Evolutionary conservation across 2,113 vertebrate genomes (phyloP).

Genomic region (Nibea coibor): DNA sequence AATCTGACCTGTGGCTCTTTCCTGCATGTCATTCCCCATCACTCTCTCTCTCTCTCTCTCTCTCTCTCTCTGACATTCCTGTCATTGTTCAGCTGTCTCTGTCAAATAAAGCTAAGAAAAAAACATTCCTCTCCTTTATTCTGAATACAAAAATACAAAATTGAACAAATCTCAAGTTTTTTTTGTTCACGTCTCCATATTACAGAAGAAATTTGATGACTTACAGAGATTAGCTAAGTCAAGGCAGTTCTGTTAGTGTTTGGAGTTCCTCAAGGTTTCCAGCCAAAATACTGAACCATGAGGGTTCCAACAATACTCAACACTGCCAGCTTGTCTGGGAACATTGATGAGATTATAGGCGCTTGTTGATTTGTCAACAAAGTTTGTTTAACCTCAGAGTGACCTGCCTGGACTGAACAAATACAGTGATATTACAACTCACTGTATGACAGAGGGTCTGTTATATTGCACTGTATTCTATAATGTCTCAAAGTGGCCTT

Average conservation of each 20-base stretch:
- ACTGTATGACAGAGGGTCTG: not conserved
- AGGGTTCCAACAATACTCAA: conserved; percentile 40
- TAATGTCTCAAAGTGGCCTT: not conserved
- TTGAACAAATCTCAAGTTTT: not conserved
- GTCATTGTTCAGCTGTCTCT: too few species aligned
- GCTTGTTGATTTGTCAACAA: conserved; percentile 38
- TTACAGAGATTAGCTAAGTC: not conserved
- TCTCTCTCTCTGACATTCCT: too few species aligned
- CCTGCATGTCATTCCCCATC: too few species aligned
- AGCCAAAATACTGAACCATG: conserved; percentile 33
- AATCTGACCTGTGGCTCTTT: too few species aligned
- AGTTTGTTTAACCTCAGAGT: conserved; percentile 24
- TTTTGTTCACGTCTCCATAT: not conserved
- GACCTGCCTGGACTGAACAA: not conserved
- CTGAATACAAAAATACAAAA: not conserved
- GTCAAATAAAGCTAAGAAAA: too few species aligned
- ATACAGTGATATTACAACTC: not conserved
- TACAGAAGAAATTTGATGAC: not conserved
- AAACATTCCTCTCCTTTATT: too few species aligned
- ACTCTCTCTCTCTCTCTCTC: too few species aligned
- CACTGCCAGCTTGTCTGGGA: conserved; percentile 6
- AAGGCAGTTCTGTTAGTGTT: not conserved
- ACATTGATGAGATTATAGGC: not conserved
- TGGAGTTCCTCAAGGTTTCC: conserved; percentile 8
- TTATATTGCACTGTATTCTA: too few species aligned